Conservation (phyloP, 2,888 invertebrate genomes). For the Ennomos fuscantarius region DNA sequence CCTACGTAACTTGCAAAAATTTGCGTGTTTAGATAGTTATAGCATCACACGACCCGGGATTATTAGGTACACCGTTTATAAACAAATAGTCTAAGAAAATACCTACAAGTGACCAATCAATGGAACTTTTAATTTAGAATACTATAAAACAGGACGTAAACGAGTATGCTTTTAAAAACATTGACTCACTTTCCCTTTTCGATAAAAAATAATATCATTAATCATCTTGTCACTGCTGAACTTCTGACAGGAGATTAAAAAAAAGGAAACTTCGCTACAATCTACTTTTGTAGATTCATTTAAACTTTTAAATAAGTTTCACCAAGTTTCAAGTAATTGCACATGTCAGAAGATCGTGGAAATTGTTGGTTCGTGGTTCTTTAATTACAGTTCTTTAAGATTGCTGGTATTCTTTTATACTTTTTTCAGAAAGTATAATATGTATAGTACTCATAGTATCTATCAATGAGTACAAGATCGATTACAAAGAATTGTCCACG, state of each 20-base stretch:
- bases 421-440: not conserved
- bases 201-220: slow-evolving; percentile 12
- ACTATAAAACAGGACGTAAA: no score
- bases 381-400: slow-evolving; percentile 11
- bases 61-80: no score
- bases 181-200: slow-evolving; percentile 9
- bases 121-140: no score
- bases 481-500: no score
- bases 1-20: no score
- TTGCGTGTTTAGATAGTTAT: no score
- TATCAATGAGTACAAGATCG: no score
- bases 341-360: slow-evolving; percentile 19
- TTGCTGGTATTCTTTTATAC: slow-evolving; percentile 11
- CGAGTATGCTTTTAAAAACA: no score
- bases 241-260: slow-evolving; percentile 23
- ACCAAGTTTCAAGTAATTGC: slow-evolving; percentile 24
- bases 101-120: no score
- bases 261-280: slow-evolving; percentile 21
- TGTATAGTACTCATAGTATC: not conserved
- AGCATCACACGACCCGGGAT: no score
- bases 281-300: slow-evolving; percentile 21
- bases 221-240: slow-evolving; percentile 24
- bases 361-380: slow-evolving; percentile 11
- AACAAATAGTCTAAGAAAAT: no score
- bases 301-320: slow-evolving; percentile 50